Evolutionary conservation across 2,888 invertebrate species (phyloP), one percentile per base, ranked within the genome.

Genomic region (Lepidochrysops patricia): DNA sequence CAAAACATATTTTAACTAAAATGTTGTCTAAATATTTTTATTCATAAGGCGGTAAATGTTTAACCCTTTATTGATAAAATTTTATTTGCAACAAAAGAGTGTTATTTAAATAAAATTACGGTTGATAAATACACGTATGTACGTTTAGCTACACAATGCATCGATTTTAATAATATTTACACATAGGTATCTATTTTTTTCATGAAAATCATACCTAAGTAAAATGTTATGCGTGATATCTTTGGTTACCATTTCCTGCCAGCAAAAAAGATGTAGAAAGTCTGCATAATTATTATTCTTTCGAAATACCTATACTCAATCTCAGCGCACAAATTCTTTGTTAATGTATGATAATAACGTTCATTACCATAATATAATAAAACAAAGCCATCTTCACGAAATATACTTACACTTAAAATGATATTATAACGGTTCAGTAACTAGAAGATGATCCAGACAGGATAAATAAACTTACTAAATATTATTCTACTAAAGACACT

Each of bases 321-420:
- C 43, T 43, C 43, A 19, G 19, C 19, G 12, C 43, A 23, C 9
- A 43, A 43, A 43, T 43, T 43, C 43, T 43, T 23, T 43, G 43
- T 43, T 43, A 43, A 43, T 43, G 43, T 43, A 43, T 43, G 43
- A 23, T 43, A 43, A 43, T 43, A 43, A 43, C 43, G 19, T 23
- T 43, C 19, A 43, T 43, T 43, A 43, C 9, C 43, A 43, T 43
- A 43, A 43, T 43, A 43, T 43, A 43, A 43, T 43, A 43, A 43
- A 43, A 43, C 43, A 43, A 19, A 43, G 43, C 23, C 43, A 43
- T 43, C 43, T 43, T 43, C 43, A 43, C 9, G 9, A 43, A 43
- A 23, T 19, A 19, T 43, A 43, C 43, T 43, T 7, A 23, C 43
- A 43, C 37, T 25, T n/a, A 49, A 49, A 49, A 25, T 25, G 23